Base-by-base conservation (phyloP, 1,140 invertebrate genomes). In the Bradynema listronoti region DNA sequence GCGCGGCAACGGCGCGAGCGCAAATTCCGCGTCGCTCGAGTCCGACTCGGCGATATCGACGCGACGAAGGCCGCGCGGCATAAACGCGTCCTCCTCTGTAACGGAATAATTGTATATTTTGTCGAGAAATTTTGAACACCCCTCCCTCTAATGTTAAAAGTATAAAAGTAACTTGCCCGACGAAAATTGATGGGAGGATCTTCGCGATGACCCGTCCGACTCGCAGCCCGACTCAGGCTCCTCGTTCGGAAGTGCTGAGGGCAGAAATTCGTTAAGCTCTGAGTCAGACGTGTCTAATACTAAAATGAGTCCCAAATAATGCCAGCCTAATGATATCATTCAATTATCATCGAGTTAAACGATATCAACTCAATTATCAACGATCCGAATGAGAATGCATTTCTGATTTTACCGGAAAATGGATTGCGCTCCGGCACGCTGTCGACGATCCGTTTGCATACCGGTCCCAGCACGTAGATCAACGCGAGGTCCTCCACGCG, bases 351-450 rank as follows among this genome's bases (percentile, higher is more conserved):
- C n/a, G n/a, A n/a, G n/a, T n/a, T n/a, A n/a, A n/a, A n/a, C n/a
- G n/a, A n/a, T n/a, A n/a, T n/a, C n/a, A n/a, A n/a, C n/a, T n/a
- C n/a, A n/a, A n/a, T n/a, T n/a, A n/a, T n/a, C n/a, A n/a, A n/a
- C n/a, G 22, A 3, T 29, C 24, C 7, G 9, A 22, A 27, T 6
- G 33, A 46, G 43, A 24, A 27, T 24, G 3, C 1, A 25, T 52
- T 22, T 14, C 22, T 41, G 25, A 29, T 22, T 58, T 47, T 52
- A 75, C 71, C 61, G 32, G 56, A 63, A 43, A 73, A 72, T 14
- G 73, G 73, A 58, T 70, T 75, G 25, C 61, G 64, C 46, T 73
- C 61, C 4, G 71, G 71, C 16, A 73, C 56, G 49, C 56, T 56
- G 7, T 71, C 49, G 9, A 73, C 52, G 22, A 73, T 33, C 22